Conservation (phyloP, 1,140 invertebrate species). For the Drosophila rhopaloa region DNA sequence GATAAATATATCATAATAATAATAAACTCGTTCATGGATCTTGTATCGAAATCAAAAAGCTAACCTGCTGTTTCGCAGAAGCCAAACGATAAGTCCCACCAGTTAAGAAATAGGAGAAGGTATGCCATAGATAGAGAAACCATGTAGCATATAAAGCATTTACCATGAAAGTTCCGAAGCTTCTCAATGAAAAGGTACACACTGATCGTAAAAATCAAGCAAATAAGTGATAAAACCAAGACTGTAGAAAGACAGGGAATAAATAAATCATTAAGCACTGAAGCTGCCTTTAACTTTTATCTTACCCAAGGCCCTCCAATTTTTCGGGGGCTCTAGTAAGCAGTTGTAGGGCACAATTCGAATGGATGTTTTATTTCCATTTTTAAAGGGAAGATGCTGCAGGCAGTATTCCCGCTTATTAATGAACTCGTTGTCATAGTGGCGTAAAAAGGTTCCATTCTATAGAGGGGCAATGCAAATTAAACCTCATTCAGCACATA, state of each 20-base stretch:
- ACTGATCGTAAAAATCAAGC: conserved; percentile 88
- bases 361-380: background rate
- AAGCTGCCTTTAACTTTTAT: background rate
- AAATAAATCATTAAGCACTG: background rate
- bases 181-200: conserved; percentile 89
- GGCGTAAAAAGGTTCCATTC: conserved; percentile 50
- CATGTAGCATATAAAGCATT: conserved; percentile 90
- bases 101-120: conserved; percentile 86
- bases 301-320: no score
- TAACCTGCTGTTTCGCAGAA: conserved; percentile 14
- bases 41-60: no score
- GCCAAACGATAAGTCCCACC: background rate
- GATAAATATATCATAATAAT: no score
- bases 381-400: conserved; percentile 22
- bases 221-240: conserved; percentile 88
- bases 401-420: conserved; percentile 65
- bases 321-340: background rate
- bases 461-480: conserved; percentile 7
- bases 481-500: background rate
- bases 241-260: conserved; percentile 81
- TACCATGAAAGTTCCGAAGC: conserved; percentile 89
- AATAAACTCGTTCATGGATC: no score
- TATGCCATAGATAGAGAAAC: conserved; percentile 87
- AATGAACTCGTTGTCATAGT: conserved; percentile 1
- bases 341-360: conserved; percentile 48